These are phyloP conservation scores for Xestia sexstrigata DNA, from an alignment of 2,888 invertebrate species.

Conservation along the genomic window DNA sequence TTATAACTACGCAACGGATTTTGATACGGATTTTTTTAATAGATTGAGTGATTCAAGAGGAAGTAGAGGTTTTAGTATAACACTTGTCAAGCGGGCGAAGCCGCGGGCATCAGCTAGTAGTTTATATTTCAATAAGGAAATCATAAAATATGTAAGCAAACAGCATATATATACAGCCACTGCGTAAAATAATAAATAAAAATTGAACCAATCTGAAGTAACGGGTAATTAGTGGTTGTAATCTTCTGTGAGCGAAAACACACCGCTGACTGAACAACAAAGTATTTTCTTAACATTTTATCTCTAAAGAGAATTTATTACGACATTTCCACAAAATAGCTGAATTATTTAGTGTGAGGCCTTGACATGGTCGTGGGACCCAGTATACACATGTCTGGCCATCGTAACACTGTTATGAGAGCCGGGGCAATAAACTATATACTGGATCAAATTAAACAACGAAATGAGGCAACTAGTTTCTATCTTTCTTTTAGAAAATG, in stretches of 20 bases:
- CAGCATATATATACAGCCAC: not conserved
- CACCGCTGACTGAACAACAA: slow-evolving; percentile 37
- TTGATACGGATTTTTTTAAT: no score
- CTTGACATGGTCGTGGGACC: slow-evolving; percentile 66
- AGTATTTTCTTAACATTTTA: slow-evolving; percentile 57
- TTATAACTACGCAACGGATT: no score
- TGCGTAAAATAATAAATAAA: slow-evolving; percentile 38
- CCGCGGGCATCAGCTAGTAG: no score
- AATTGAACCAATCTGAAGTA: slow-evolving; percentile 35
- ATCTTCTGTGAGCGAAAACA: slow-evolving; percentile 64
- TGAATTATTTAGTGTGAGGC: slow-evolving; percentile 62
- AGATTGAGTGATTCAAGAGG: no score
- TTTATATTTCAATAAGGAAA: slow-evolving; percentile 53
- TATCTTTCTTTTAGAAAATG: slow-evolving; percentile 49
- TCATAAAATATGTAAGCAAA: slow-evolving; percentile 40
- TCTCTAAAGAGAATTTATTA: slow-evolving; percentile 65
- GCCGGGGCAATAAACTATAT: slow-evolving; percentile 64
- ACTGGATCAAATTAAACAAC: slow-evolving; percentile 60
- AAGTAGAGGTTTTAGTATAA: no score
- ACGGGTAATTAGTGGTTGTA: slow-evolving; percentile 62
- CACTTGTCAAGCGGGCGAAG: no score
- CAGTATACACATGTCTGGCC: slow-evolving; percentile 50
- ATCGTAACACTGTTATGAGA: slow-evolving; percentile 60
- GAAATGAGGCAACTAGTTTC: slow-evolving; percentile 56
- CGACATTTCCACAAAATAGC: slow-evolving; percentile 65